Conservation (phyloP, 53 echinoderm and acorn worm genomes). For the Zoroaster sp. region DNA sequence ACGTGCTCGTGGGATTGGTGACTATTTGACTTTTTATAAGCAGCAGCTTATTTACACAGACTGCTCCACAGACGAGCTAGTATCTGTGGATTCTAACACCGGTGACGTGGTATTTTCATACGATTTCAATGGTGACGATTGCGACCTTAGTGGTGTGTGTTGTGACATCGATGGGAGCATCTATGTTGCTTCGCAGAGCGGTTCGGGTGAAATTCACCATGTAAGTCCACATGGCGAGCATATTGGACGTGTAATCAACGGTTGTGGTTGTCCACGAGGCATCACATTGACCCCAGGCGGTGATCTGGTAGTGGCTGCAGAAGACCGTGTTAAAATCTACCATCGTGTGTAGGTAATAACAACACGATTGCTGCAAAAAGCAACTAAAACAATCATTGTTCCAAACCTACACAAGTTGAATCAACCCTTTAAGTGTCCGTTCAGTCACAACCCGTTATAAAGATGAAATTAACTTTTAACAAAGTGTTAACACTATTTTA, state of each 20-base stretch:
- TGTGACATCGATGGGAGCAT: not conserved
- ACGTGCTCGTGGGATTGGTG: not conserved
- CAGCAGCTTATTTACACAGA: not conserved
- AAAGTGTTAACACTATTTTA: too few relatives aligned
- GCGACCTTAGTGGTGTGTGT: not conserved
- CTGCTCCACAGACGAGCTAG: not conserved
- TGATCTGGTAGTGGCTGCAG: not conserved
- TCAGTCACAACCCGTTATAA: not conserved
- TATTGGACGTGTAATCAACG: not conserved
- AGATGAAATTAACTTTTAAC: too few relatives aligned
- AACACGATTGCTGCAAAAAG: too few relatives aligned
- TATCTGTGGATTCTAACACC: not conserved
- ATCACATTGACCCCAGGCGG: not conserved
- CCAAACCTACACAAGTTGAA: not conserved
- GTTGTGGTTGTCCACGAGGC: not conserved
- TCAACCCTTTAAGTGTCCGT: too few relatives aligned
- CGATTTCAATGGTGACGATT: not conserved
- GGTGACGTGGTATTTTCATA: not conserved
- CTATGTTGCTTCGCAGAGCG: not conserved
- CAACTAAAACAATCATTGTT: not conserved
- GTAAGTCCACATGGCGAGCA: not conserved
- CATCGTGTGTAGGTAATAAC: not conserved
- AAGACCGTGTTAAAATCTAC: not conserved
- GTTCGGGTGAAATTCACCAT: not conserved
- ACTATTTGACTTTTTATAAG: not conserved